Evolutionary conservation across 2,888 invertebrate species (phyloP).

Genomic region (Steromphala cineraria): DNA sequence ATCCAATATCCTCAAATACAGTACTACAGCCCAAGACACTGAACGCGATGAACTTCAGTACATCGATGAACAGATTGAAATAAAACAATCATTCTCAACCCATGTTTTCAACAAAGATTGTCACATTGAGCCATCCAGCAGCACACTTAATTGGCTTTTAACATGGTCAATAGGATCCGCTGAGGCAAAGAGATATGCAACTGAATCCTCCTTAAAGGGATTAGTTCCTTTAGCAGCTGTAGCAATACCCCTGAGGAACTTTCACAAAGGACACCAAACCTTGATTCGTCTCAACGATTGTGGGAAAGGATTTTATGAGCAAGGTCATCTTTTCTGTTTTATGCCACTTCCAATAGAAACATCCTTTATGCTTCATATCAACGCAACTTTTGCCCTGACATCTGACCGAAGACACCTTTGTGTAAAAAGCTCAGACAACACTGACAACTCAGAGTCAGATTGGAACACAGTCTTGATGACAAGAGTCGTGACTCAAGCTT

Average conservation of each 20-base stretch:
- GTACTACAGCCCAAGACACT: background rate
- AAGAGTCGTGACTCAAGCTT: conserved; percentile 47
- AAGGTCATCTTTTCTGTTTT: conserved; percentile 64
- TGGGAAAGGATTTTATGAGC: conserved; percentile 42
- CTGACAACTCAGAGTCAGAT: conserved; percentile 30
- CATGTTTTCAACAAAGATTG: background rate
- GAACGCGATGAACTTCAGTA: background rate
- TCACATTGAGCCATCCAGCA: background rate
- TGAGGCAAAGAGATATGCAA: too few relatives aligned
- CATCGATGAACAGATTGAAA: background rate
- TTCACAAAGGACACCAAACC: background rate
- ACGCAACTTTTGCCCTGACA: conserved; percentile 67
- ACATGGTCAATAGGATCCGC: background rate
- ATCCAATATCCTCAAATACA: background rate
- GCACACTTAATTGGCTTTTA: background rate
- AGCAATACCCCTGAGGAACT: conserved; percentile 50
- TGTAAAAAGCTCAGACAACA: conserved; percentile 55
- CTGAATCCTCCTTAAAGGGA: background rate
- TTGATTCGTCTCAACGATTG: background rate
- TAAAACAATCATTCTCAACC: background rate
- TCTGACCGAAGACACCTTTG: conserved; percentile 56
- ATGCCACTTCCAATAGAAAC: conserved; percentile 66
- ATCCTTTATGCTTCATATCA: conserved; percentile 63
- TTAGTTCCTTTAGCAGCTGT: conserved; percentile 55
- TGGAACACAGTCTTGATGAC: conserved; percentile 56